phyloP scores from a whole-genome alignment of 2,113 vertebrate species.

The Xiphophorus hellerii region DNA sequence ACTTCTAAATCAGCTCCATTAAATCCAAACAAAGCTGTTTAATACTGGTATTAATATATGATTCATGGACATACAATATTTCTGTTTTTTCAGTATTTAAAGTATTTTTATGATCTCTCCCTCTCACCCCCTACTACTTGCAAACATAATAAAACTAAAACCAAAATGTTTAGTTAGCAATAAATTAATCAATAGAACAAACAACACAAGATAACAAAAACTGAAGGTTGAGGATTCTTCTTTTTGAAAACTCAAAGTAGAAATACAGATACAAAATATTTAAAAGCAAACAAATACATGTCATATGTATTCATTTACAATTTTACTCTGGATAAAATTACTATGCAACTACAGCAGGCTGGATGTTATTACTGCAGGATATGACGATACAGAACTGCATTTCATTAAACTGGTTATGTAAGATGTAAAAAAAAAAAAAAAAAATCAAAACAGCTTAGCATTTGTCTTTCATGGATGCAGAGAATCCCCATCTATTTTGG shows the following conservation, averaged over 20 bases:
- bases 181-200: constrained; percentile 3
- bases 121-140: too few relatives aligned
- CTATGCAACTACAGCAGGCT: constrained; percentile 58
- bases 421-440: constrained; percentile 19
- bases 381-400: constrained; percentile 55
- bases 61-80: too few relatives aligned
- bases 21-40: too few relatives aligned
- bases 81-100: too few relatives aligned
- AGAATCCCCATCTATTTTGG: constrained; percentile 45
- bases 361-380: constrained; percentile 72
- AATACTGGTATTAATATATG: too few relatives aligned
- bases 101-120: too few relatives aligned
- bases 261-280: constrained; percentile 66
- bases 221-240: constrained; percentile 71
- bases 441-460: constrained; percentile 29
- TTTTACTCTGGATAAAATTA: constrained; percentile 63
- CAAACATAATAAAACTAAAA: too few relatives aligned
- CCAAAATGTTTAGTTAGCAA: not conserved
- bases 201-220: constrained; percentile 70
- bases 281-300: constrained; percentile 57
- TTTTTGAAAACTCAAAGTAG: constrained; percentile 51
- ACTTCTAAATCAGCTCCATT: too few relatives aligned
- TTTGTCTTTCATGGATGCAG: constrained; percentile 28
- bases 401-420: constrained; percentile 56
- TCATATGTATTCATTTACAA: constrained; percentile 72